Evolutionary conservation across 2,888 invertebrate genomes (phyloP).

Genomic region (Ernsta delagoae): DNA sequence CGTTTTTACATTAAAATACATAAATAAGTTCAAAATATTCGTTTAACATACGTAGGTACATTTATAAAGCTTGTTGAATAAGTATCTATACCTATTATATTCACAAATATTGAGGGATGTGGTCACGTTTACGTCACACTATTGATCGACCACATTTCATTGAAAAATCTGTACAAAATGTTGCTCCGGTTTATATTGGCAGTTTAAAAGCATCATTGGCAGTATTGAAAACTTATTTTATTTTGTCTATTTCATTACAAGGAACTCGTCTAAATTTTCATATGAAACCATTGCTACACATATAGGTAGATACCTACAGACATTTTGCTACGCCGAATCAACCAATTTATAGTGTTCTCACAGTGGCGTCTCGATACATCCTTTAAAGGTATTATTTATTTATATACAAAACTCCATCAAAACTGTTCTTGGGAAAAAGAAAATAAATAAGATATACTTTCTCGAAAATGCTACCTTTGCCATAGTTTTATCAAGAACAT

Average conservation of each 20-base stretch:
- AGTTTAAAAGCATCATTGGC: conserved; percentile 37
- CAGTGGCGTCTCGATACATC: conserved; percentile 6
- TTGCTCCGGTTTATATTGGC: conserved; percentile 19
- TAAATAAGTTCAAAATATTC: conserved; percentile 70
- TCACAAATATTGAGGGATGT: conserved; percentile 32
- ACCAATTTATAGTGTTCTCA: not conserved
- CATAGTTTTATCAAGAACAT: conserved; percentile 25
- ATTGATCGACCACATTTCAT: not conserved
- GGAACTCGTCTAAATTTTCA: not conserved
- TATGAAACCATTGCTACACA: not conserved
- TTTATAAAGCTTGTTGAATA: conserved; percentile 68
- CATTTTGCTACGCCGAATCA: not conserved
- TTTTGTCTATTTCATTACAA: conserved; percentile 16
- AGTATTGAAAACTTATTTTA: conserved; percentile 35
- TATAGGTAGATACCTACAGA: not conserved
- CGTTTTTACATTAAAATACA: conserved; percentile 60
- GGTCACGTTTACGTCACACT: not conserved
- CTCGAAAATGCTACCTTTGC: conserved; percentile 18
- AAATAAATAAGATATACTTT: conserved; percentile 21
- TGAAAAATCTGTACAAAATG: conserved; percentile 29
- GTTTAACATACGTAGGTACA: conserved; percentile 66
- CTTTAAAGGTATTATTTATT: conserved; percentile 20
- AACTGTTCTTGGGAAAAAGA: conserved; percentile 14
- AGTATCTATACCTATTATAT: not conserved
- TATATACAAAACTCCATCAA: conserved; percentile 29